Conservation (phyloP, 2,888 invertebrate genomes). For the Oeneis ivallda region DNA sequence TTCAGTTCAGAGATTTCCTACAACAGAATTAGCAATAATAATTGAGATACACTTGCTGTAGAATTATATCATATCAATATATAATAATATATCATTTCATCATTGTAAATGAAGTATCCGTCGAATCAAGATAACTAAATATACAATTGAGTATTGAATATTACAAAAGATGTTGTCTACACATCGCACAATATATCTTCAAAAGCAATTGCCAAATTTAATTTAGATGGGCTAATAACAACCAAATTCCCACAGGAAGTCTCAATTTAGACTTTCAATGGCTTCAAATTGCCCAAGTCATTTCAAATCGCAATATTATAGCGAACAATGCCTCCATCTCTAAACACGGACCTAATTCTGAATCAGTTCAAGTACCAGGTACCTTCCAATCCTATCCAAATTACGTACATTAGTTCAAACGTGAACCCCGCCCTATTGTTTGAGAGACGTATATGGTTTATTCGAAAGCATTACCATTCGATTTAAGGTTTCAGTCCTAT, state of each 20-base stretch:
- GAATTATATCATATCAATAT: too few relatives aligned
- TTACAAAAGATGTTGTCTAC: background rate
- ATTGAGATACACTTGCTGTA: too few relatives aligned
- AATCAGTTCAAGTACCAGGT: conserved; percentile 23
- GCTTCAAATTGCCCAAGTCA: conserved; percentile 32
- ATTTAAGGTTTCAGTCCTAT: conserved; percentile 10
- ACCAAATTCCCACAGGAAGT: conserved; percentile 32
- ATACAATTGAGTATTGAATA: background rate
- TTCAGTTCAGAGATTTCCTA: too few relatives aligned
- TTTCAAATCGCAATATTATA: conserved; percentile 29
- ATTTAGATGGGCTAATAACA: conserved; percentile 19
- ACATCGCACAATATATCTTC: background rate
- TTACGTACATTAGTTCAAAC: conserved; percentile 62
- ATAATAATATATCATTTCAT: too few relatives aligned
- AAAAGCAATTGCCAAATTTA: conserved; percentile 17
- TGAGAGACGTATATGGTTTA: conserved; percentile 62
- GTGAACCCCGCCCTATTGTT: conserved; percentile 63
- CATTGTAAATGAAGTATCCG: background rate
- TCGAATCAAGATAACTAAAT: background rate
- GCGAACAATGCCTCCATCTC: conserved; percentile 26
- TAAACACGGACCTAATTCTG: conserved; percentile 15
- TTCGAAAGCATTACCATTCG: conserved; percentile 36
- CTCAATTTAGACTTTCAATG: conserved; percentile 34
- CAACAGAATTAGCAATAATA: too few relatives aligned
- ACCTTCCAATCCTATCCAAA: conserved; percentile 49